Conservation (phyloP, 1,140 invertebrate species). For the Anthonomus grandis region DNA sequence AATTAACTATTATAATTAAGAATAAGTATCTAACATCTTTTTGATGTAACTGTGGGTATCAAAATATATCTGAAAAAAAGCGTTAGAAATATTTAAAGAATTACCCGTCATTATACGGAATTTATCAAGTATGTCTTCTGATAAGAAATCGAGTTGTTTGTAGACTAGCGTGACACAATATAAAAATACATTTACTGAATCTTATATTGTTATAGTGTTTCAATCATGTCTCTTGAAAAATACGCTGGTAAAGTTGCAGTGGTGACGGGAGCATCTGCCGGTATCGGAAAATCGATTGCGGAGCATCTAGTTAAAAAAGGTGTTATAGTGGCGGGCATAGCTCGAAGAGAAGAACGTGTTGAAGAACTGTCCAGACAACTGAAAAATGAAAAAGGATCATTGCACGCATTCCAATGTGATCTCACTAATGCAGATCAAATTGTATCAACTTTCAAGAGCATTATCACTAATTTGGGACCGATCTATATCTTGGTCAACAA, state of each 20-base stretch:
- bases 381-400: slow-evolving; percentile 28
- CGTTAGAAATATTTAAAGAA: too few relatives aligned
- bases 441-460: slow-evolving; percentile 57
- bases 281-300: slow-evolving; percentile 12
- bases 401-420: slow-evolving; percentile 55
- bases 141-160: neutral
- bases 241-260: slow-evolving; percentile 15
- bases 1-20: too few relatives aligned
- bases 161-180: neutral
- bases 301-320: slow-evolving; percentile 7
- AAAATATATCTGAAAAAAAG: too few relatives aligned
- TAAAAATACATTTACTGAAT: neutral
- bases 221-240: too few relatives aligned
- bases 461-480: slow-evolving; percentile 57
- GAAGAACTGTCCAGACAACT: slow-evolving; percentile 42
- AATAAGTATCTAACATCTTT: too few relatives aligned
- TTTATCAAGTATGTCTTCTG: too few relatives aligned
- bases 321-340: slow-evolving; percentile 61
- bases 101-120: too few relatives aligned
- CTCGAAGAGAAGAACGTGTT: slow-evolving; percentile 59
- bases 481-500: slow-evolving; percentile 68
- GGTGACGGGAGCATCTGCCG: slow-evolving; percentile 10
- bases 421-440: slow-evolving; percentile 61
- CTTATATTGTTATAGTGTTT: too few relatives aligned
- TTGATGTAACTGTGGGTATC: too few relatives aligned